Conservation (phyloP, 2,797 vertebrate genomes). For the Chiloscyllium punctatum region DNA sequence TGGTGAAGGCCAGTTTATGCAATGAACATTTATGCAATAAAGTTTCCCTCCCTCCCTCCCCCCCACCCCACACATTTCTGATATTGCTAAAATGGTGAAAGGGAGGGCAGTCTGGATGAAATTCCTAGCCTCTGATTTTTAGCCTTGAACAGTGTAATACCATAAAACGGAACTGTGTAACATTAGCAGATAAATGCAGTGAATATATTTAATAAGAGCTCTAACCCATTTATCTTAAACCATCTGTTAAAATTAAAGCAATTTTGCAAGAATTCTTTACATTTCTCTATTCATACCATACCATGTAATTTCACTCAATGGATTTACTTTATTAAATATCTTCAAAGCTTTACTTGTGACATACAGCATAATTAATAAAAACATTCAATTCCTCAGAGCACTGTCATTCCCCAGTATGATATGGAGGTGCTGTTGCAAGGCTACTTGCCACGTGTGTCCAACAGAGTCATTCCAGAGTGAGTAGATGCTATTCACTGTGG, state of each 20-base stretch:
- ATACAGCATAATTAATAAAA: background rate
- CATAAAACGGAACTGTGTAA: background rate
- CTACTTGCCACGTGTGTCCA: background rate
- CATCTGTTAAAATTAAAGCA: background rate
- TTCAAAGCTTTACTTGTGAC: background rate
- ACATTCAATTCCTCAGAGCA: too few relatives aligned
- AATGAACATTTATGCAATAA: too few relatives aligned
- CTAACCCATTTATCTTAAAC: background rate
- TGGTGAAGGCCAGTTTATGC: too few relatives aligned
- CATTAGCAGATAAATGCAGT: background rate
- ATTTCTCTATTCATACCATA: background rate
- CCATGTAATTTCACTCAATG: background rate
- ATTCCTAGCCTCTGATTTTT: background rate
- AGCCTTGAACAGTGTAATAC: background rate
- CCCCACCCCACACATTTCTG: too few relatives aligned
- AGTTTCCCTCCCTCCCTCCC: too few relatives aligned
- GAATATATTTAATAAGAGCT: background rate
- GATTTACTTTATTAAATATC: background rate
- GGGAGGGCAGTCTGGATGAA: background rate
- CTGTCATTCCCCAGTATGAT: background rate
- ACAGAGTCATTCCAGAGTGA: background rate
- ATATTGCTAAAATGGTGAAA: too few relatives aligned
- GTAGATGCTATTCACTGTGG: background rate
- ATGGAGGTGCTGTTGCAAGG: too few relatives aligned
- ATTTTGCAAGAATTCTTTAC: background rate